phyloP scores from a whole-genome alignment of 2,797 vertebrate species.

The Selene dorsalis region DNA sequence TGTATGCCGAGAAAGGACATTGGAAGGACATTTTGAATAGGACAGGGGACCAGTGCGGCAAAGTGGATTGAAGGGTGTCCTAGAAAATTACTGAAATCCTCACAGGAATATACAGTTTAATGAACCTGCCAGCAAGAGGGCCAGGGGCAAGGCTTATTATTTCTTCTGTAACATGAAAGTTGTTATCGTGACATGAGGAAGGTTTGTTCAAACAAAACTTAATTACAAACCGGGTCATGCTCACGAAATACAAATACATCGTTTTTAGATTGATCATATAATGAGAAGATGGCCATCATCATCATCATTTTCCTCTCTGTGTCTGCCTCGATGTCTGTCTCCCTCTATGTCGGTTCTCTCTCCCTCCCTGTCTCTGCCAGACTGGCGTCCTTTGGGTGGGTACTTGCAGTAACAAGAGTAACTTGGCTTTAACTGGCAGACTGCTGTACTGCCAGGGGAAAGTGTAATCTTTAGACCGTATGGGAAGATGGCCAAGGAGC shows the following conservation, averaged over 20 bases:
- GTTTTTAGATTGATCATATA: conserved; percentile 13
- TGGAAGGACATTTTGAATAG: conserved; percentile 76
- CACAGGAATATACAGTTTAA: conserved; percentile 76
- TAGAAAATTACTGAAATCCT: conserved; percentile 80
- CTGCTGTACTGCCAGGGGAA: conserved; percentile 69
- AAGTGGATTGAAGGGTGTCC: conserved; percentile 79
- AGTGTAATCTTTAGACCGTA: conserved; percentile 79
- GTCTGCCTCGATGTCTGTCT: conserved; percentile 34
- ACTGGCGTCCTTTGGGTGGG: conserved; percentile 65
- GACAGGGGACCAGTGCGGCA: conserved; percentile 69
- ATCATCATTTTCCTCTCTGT: conserved; percentile 11
- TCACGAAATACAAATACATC: not conserved
- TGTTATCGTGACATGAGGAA: conserved; percentile 12
- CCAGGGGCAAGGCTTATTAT: conserved; percentile 40
- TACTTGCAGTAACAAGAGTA: conserved; percentile 74
- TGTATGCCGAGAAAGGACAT: conserved; percentile 67
- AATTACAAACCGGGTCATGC: conserved; percentile 11
- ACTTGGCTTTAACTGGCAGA: conserved; percentile 68
- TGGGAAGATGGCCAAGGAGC: conserved; percentile 76
- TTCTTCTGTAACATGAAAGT: conserved; percentile 28
- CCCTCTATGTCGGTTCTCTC: conserved; percentile 9
- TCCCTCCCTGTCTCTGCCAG: conserved; percentile 23
- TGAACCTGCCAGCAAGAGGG: conserved; percentile 64
- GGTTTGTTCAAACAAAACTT: not conserved
- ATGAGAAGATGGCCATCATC: conserved; percentile 11